phyloP scores from a whole-genome alignment of 2,113 vertebrate species.

The Lophochroa leadbeateri region DNA sequence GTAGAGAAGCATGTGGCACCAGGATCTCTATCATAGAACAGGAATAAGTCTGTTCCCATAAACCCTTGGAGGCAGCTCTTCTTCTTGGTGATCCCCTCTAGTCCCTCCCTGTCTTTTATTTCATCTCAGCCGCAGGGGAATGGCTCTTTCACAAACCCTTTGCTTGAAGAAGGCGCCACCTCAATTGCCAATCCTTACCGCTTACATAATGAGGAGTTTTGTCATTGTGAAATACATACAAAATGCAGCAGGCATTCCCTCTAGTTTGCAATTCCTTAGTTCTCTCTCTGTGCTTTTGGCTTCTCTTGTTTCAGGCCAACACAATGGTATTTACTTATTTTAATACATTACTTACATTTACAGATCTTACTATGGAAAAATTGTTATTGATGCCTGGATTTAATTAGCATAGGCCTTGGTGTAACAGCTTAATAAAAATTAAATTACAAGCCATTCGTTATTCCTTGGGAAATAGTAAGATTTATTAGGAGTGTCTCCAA shows the following conservation, averaged over 20 bases:
- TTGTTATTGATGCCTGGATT: slow-evolving; percentile 46
- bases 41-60: background rate
- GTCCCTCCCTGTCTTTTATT: background rate
- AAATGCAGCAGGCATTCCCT: background rate
- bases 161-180: slow-evolving; percentile 19
- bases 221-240: slow-evolving; percentile 1
- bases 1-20: background rate
- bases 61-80: background rate
- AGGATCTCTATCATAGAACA: background rate
- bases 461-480: slow-evolving; percentile 62
- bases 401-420: slow-evolving; percentile 55
- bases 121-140: background rate
- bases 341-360: slow-evolving; percentile 64
- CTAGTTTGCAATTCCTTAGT: background rate
- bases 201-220: background rate
- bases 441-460: slow-evolving; percentile 56
- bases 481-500: slow-evolving; percentile 48
- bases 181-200: slow-evolving; percentile 10
- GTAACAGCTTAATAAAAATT: slow-evolving; percentile 65
- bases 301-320: background rate
- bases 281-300: background rate
- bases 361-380: slow-evolving; percentile 49
- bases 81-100: background rate
- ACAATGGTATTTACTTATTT: slow-evolving; percentile 46
- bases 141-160: slow-evolving; percentile 12